These are phyloP conservation scores for Noctua janthe DNA, from an alignment of 2,888 invertebrate species.

Conservation along the genomic window DNA sequence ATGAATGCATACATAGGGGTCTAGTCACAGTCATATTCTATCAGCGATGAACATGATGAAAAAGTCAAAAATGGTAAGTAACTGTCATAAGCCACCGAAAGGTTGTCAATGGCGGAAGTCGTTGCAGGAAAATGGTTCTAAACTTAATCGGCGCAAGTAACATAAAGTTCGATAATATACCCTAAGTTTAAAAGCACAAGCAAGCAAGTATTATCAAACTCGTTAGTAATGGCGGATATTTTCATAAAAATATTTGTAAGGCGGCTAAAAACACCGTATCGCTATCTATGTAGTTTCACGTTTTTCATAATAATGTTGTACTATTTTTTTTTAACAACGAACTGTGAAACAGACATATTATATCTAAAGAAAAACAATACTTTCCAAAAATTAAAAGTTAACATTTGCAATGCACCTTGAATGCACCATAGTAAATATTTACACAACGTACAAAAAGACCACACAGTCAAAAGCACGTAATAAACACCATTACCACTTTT, in stretches of 20 bases:
- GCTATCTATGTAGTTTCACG: background rate
- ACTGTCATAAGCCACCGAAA: background rate
- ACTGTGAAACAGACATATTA: background rate
- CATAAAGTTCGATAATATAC: background rate
- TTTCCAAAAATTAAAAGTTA: background rate
- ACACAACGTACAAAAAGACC: background rate
- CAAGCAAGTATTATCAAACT: background rate
- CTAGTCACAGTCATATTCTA: background rate
- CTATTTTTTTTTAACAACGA: background rate
- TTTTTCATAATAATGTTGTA: background rate
- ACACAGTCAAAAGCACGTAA: background rate
- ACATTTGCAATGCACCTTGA: conserved; percentile 9
- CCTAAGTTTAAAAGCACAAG: background rate
- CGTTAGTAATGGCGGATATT: background rate
- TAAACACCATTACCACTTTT: background rate
- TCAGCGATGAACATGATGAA: background rate
- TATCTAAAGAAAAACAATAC: background rate
- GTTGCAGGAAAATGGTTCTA: background rate
- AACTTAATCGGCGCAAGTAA: background rate
- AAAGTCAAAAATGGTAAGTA: background rate
- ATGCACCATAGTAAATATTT: background rate
- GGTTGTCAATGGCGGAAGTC: background rate
- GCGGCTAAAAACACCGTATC: background rate
- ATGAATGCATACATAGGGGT: background rate
- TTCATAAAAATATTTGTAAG: conserved; percentile 29